Base-by-base conservation (phyloP, 2,113 vertebrate genomes). In the Leptodactylus fuscus region DNA sequence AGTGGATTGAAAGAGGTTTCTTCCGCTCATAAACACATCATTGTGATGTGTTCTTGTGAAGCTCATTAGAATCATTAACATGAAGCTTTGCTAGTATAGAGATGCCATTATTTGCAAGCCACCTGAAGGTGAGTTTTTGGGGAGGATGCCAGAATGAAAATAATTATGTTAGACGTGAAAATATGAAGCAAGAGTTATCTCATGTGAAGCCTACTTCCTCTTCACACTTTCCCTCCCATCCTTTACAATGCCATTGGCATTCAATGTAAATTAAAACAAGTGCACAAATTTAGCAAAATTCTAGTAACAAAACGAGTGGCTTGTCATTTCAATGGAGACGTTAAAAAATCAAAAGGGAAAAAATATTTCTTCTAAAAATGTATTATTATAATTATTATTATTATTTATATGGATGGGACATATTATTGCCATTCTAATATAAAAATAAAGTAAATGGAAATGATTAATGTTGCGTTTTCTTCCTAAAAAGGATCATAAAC, bases 51-150 rank as follows among this genome's bases (percentile, higher is more conserved):
- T 58, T 20, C 0, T 51, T 49, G 20, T 29, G 32, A 58, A 58
- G 51, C 76, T 79, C 51, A 60, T 79, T 60, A 60, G 22, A 79
- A 15, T 48, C 16, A 53, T 27, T 32, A 41, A 55, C 9, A 60
- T 41, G 51, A 36, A 32, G 32, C 29, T 78, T 36, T 55, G 5
- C 15, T 20, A 36, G 32, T n/a, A 10, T n/a, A 58, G 20, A 80
- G 10, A 32, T 24, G 6, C 5, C n/a, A 58, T 62, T 62, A 29
- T 80, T 80, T 80, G 36, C 13, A 27, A 79, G 77, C 8, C 62
- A 41, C 34, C 5, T 62, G 12, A 18, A 79, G 36, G 10, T 60
- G n/a, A 80, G 55, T 60, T 41, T 58, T 58, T 16, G n/a, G 77
- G 36, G 13, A 44, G 34, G 24, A 24, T 58, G 34, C 53, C 34